Evolutionary conservation across 2,113 vertebrate species (phyloP), one percentile per base, ranked within the genome.

Genomic region (Alaudala cheleensis): DNA sequence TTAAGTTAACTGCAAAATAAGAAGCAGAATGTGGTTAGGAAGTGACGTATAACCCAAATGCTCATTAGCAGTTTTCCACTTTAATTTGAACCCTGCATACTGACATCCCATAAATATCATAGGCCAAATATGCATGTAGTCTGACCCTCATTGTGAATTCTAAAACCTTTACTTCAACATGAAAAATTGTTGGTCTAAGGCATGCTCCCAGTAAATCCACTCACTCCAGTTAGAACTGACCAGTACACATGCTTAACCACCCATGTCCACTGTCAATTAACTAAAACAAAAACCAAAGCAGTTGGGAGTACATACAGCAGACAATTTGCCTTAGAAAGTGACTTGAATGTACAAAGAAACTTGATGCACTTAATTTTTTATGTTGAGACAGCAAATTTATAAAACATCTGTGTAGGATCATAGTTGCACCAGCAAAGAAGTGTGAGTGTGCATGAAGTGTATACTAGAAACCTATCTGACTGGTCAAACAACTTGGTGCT

Each of bases 291-390:
- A 98, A 98, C 98, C 98, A 99, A 99, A 99, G 98, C 97, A 78
- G 96, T 97, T 86, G 94, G 98, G 97, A 98, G 97, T 97, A 97
- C 87, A 97, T 91, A 96, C 14, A 97, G 98, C 98, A 97, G 97
- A 98, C 97, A 98, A 97, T 98, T 98, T 98, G 98, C 98, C 98
- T 99, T 99, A 99, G 98, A 97, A 98, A 98, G 98, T 98, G 95
- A 98, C 98, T 97, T 99, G 99, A 99, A 99, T 99, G 99, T 99
- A 98, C 97, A 99, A 98, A 98, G 97, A 98, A 98, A 98, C 96
- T 96, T 96, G 97, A 98, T 98, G 98, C 98, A 98, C 98, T 98
- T 98, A 98, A 98, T 98, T 97, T 98, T 97, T 97, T 73, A 73
- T 88, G 96, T 88, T 65, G 95, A 98, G 95, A 96, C 95, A 97